Conservation (phyloP, 2,797 vertebrate species). For the Onychomys arenicola region DNA sequence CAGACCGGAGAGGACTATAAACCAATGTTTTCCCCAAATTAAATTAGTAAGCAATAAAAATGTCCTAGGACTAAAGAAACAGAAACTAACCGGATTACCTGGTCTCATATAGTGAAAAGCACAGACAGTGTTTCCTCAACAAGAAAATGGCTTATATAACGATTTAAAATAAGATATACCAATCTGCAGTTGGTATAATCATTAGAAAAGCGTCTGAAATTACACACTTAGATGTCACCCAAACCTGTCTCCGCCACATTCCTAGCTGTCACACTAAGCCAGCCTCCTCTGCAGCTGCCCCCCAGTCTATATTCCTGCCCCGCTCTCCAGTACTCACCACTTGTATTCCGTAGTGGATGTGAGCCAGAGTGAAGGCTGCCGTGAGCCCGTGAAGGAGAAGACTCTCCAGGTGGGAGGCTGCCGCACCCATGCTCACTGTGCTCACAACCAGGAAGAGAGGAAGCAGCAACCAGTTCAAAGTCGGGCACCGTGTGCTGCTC, state of each 20-base stretch:
- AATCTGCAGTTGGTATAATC: conserved; percentile 34
- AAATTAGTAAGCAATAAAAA: conserved; percentile 43
- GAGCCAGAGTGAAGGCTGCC: conserved; percentile 90
- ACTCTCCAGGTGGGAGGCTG: conserved; percentile 85
- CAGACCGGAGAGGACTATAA: background rate
- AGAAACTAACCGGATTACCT: conserved; percentile 49
- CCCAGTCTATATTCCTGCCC: background rate
- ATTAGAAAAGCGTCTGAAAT: conserved; percentile 52
- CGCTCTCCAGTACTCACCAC: conserved; percentile 92
- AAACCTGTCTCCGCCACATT: background rate
- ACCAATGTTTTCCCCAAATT: conserved; percentile 2
- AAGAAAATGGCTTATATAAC: conserved; percentile 44
- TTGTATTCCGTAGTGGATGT: conserved; percentile 96
- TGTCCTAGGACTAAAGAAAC: background rate
- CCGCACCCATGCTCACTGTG: conserved; percentile 85
- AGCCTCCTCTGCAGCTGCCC: conserved; percentile 4
- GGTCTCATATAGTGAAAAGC: conserved; percentile 7
- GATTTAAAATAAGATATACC: conserved; percentile 51
- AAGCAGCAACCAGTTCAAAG: conserved; percentile 94
- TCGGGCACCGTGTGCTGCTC: conserved; percentile 96
- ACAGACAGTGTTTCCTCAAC: conserved; percentile 19
- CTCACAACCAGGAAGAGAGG: conserved; percentile 91
- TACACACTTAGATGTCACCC: background rate
- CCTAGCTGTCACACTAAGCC: background rate
- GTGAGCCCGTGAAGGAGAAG: conserved; percentile 93